Evolutionary conservation across 2,113 vertebrate species (phyloP).

Genomic region (Oriolus oriolus): DNA sequence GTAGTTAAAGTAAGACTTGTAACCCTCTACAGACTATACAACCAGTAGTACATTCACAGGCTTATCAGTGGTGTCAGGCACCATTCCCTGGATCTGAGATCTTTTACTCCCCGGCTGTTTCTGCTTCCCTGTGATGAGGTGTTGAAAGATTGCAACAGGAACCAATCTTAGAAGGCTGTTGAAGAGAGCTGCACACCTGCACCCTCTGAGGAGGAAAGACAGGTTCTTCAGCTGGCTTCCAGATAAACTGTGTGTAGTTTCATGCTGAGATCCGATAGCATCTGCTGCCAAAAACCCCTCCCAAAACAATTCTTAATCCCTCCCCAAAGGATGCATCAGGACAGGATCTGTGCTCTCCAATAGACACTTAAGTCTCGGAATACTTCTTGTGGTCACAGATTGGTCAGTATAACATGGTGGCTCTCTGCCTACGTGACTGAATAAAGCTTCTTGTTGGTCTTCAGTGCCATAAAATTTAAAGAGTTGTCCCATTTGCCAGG

Average conservation of each 20-base stretch:
- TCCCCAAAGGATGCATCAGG: background rate
- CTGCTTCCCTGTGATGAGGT: background rate
- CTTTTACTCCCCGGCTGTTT: background rate
- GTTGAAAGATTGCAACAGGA: background rate
- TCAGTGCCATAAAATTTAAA: background rate
- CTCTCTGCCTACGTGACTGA: background rate
- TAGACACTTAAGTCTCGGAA: fast-evolving
- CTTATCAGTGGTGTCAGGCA: background rate
- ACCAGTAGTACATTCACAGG: background rate
- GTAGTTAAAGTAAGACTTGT: background rate
- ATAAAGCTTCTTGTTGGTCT: background rate
- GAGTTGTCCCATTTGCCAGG: background rate
- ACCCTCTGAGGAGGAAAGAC: background rate
- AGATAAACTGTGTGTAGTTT: background rate
- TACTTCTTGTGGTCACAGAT: background rate
- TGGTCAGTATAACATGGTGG: background rate
- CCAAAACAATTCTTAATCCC: too few relatives aligned
- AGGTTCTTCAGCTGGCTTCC: background rate
- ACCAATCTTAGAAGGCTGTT: background rate
- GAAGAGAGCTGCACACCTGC: background rate
- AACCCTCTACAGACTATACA: background rate
- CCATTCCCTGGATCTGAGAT: background rate
- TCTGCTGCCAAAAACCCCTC: background rate
- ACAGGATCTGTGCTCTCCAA: background rate
- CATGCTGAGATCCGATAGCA: background rate